Conservation (phyloP, 2,113 vertebrate genomes). For the Trichechus manatus region DNA sequence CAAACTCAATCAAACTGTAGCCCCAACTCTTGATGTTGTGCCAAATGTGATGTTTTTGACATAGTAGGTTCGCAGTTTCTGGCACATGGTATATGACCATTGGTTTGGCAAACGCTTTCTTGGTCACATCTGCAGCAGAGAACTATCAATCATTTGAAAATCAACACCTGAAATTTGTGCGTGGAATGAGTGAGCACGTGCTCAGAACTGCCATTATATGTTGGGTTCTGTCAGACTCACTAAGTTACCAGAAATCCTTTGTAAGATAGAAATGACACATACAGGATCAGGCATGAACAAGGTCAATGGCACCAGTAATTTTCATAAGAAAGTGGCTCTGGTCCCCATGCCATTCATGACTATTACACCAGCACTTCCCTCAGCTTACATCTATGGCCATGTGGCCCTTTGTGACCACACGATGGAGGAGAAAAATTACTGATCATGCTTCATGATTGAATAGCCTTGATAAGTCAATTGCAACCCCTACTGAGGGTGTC, state of each 20-base stretch:
- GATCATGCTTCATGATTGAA: not conserved
- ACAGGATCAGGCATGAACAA: not conserved
- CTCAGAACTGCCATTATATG: too few species aligned
- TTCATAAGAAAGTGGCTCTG: not conserved
- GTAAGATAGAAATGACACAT: not conserved
- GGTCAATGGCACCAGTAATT: not conserved
- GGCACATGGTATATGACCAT: not conserved
- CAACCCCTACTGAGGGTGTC: not conserved
- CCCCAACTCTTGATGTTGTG: not conserved
- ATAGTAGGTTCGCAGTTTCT: not conserved
- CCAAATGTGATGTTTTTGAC: not conserved
- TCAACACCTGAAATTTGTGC: too few species aligned
- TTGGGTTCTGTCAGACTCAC: not conserved
- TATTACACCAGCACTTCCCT: not conserved
- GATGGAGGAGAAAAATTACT: not conserved
- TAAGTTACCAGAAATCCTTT: not conserved
- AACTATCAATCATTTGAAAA: too few species aligned
- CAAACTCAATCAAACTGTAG: not conserved
- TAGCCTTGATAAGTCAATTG: not conserved
- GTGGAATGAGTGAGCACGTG: too few species aligned
- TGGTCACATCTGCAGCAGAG: not conserved
- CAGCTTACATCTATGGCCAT: not conserved
- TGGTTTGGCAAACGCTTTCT: not conserved
- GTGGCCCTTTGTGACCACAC: not conserved
- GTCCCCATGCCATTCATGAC: not conserved